Conservation (phyloP, 2,888 invertebrate genomes). For the Trachelus troglodyta region DNA sequence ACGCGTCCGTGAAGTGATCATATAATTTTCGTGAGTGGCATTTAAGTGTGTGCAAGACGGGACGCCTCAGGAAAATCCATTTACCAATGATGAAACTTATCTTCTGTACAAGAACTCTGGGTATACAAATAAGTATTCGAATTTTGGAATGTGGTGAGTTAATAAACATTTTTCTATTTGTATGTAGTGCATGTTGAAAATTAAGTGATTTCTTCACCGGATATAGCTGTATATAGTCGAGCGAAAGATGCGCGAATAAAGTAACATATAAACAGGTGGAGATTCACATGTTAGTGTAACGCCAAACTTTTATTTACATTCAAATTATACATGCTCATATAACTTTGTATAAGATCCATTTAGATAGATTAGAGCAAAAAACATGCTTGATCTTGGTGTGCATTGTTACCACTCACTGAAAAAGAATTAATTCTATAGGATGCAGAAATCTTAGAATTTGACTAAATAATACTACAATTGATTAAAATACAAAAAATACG, state of each 20-base stretch:
- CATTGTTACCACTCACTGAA: neutral
- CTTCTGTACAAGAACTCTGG: too few relatives aligned
- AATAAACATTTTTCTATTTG: neutral
- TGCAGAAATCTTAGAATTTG: neutral
- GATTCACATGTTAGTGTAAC: neutral
- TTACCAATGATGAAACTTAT: too few relatives aligned
- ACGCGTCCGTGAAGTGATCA: too few relatives aligned
- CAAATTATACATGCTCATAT: neutral
- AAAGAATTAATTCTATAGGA: neutral
- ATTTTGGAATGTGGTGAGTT: neutral
- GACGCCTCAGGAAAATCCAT: too few relatives aligned
- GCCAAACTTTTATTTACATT: neutral
- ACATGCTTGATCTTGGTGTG: neutral
- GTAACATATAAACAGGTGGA: too few relatives aligned
- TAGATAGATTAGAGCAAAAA: neutral
- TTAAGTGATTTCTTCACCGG: too few relatives aligned
- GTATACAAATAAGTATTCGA: too few relatives aligned
- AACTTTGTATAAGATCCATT: neutral
- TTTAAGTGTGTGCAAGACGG: too few relatives aligned
- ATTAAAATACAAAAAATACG: neutral
- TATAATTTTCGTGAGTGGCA: too few relatives aligned
- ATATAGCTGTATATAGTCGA: too few relatives aligned
- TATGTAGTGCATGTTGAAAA: neutral
- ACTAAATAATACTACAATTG: slow-evolving; percentile 1
- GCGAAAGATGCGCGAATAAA: neutral